Evolutionary conservation across 2,113 vertebrate species (phyloP).

Genomic region (Xiphophorus hellerii): DNA sequence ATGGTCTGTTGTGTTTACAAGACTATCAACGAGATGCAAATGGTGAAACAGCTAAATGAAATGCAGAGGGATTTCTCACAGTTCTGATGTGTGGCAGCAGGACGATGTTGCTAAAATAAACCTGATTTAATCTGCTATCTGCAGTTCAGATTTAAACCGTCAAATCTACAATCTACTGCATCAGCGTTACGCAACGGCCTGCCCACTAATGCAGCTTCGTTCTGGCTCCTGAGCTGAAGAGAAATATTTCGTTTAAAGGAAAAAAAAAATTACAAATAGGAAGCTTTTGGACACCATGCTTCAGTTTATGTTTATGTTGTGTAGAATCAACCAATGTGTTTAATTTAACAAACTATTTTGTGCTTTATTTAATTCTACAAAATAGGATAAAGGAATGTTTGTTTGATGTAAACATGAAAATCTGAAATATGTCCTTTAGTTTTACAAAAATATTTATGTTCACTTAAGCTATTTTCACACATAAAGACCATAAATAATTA

Average conservation of each 20-base stretch:
- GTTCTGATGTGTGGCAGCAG: slow-evolving; percentile 1
- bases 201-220: background rate
- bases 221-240: background rate
- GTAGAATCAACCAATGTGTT: background rate
- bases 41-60: background rate
- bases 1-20: background rate
- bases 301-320: background rate
- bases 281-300: no score
- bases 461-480: background rate
- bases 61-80: background rate
- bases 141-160: slow-evolving; percentile 22
- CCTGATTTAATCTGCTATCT: slow-evolving; percentile 41
- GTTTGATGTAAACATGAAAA: no score
- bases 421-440: no score
- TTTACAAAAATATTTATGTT: background rate
- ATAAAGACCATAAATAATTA: background rate
- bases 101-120: slow-evolving; percentile 18
- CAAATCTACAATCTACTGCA: slow-evolving; percentile 24
- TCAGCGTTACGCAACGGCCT: slow-evolving; percentile 27
- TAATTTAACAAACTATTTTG: no score
- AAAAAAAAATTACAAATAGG: background rate
- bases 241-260: background rate
- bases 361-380: no score
- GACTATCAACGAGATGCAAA: background rate
- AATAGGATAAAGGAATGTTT: no score